phyloP scores from a whole-genome alignment of 2,113 vertebrate species.

The Phocoena sinus region DNA sequence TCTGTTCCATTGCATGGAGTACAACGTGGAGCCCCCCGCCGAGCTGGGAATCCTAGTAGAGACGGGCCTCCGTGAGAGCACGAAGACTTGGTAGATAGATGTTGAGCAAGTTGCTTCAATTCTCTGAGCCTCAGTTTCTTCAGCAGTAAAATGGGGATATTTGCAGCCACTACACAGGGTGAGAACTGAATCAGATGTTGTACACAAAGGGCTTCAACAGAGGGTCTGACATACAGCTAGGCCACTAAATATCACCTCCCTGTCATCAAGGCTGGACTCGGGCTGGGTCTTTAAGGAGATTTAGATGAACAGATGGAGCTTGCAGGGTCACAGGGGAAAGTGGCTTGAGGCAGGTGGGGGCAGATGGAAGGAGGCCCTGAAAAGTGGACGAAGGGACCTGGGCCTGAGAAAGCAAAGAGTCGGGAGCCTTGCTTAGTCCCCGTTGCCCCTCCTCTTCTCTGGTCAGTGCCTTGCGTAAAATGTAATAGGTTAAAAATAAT shows the following conservation, averaged over 20 bases:
- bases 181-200: neutral
- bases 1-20: neutral
- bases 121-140: neutral
- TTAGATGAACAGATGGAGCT: neutral
- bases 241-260: neutral
- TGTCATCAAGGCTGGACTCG: neutral
- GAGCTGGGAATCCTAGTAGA: neutral
- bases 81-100: neutral
- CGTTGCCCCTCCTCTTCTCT: neutral
- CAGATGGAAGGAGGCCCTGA: neutral
- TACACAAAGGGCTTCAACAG: neutral
- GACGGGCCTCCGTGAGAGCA: neutral
- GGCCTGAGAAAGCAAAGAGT: neutral
- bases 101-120: neutral
- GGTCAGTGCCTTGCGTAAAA: neutral
- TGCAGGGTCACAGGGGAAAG: neutral
- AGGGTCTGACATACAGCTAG: neutral
- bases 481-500: neutral
- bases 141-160: neutral
- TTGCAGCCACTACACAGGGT: neutral
- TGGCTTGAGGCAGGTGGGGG: neutral
- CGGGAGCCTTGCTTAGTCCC: neutral
- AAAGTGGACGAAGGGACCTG: neutral
- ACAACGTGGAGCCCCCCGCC: neutral
- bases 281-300: neutral